Percentiles rank a stretch among this genome's conserved stretches.
phyloP scores from a whole-genome alignment of 2,888 invertebrate genomes.

The Idaea dimidiata region DNA sequence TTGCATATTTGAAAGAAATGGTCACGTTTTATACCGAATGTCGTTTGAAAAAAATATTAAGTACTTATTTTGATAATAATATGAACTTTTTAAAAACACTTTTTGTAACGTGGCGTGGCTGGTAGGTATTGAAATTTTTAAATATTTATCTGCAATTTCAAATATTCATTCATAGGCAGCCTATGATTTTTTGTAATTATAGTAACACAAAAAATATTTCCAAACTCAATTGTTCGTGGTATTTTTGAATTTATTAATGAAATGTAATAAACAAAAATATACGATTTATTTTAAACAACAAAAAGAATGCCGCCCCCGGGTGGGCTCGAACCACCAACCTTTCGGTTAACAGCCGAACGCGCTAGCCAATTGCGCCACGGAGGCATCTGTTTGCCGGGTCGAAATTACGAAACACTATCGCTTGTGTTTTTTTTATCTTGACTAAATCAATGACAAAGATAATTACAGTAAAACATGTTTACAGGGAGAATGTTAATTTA shows the following conservation, averaged over 20 bases:
- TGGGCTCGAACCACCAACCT: slow-evolving; percentile 99
- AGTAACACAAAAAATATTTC: slow-evolving; percentile 2
- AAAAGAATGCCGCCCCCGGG: slow-evolving; percentile 90
- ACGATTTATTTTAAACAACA: slow-evolving; percentile 54
- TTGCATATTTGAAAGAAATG: no score
- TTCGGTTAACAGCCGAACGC: slow-evolving; percentile 99
- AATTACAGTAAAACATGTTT: neutral
- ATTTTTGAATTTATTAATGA: neutral
- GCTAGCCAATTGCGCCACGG: slow-evolving; percentile 89
- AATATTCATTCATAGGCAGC: no score
- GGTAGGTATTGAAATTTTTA: no score
- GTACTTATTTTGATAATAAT: no score
- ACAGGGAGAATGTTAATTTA: neutral
- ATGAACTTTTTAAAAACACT: no score
- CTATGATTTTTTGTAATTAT: slow-evolving; percentile 2
- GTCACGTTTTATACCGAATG: no score
- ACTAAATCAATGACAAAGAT: neutral
- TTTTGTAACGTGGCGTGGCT: no score
- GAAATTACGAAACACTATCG: slow-evolving; percentile 40
- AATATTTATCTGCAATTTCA: no score
- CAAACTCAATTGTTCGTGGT: neutral
- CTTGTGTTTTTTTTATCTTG: slow-evolving; percentile 6
- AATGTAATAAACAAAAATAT: slow-evolving; percentile 7
- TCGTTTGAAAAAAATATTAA: no score
- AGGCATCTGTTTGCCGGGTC: slow-evolving; percentile 36